Conservation (phyloP, 2,113 vertebrate genomes). For the Oryzias celebensis region DNA sequence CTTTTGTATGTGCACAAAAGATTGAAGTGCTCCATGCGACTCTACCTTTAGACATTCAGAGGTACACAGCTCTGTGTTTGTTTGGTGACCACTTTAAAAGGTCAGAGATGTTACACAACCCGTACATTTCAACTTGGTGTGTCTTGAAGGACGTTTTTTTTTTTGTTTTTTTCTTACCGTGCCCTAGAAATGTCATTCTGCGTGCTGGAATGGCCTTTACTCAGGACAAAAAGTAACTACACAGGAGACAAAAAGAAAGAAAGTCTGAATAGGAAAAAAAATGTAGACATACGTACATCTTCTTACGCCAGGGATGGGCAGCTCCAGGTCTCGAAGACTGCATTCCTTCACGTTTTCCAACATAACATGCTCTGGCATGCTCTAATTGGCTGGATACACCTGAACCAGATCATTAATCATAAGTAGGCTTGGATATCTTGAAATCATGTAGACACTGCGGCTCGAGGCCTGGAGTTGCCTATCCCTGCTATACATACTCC, state of each 20-base stretch:
- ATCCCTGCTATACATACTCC: too few relatives aligned
- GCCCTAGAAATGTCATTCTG: constrained; percentile 62
- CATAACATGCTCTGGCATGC: too few relatives aligned
- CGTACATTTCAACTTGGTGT: constrained; percentile 17
- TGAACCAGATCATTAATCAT: too few relatives aligned
- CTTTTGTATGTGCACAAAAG: constrained; percentile 7
- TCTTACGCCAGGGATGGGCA: too few relatives aligned
- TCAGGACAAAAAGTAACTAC: constrained; percentile 43
- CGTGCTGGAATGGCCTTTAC: constrained; percentile 47
- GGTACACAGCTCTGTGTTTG: neutral
- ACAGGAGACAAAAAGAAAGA: constrained; percentile 4
- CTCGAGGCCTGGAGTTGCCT: too few relatives aligned
- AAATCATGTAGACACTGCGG: too few relatives aligned
- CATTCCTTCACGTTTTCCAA: too few relatives aligned
- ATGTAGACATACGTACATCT: neutral
- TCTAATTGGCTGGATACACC: too few relatives aligned
- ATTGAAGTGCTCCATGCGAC: neutral
- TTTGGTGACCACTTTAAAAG: constrained; percentile 23
- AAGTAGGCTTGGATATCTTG: too few relatives aligned
- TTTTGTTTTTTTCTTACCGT: constrained; percentile 50
- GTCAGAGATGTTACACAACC: constrained; percentile 41
- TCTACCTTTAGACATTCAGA: constrained; percentile 7
- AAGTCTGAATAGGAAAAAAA: neutral
- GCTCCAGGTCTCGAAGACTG: too few relatives aligned
- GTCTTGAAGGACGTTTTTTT: constrained; percentile 49